A percentile compares a stretch with the other conserved stretches of the same genome.
These are phyloP conservation scores for Leucoraja ocellata DNA, from an alignment of 2,797 vertebrate species.

Conservation along the genomic window DNA sequence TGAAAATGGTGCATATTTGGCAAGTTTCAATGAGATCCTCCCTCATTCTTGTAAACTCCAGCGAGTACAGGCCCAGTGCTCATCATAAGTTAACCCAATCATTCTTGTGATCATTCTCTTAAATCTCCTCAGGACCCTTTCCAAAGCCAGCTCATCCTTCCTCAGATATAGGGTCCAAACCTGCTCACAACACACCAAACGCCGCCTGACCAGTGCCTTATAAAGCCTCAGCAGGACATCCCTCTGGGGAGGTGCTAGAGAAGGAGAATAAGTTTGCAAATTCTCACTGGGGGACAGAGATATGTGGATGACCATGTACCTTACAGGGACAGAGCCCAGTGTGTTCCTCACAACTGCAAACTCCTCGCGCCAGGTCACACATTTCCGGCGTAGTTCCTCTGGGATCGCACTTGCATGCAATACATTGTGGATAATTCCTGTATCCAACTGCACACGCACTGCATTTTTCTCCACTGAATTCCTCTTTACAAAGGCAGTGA, in stretches of 20 bases:
- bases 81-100: too few relatives aligned
- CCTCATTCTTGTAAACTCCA: too few relatives aligned
- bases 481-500: slow-evolving; percentile 66
- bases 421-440: slow-evolving; percentile 74
- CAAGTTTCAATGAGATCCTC: too few relatives aligned
- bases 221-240: too few relatives aligned
- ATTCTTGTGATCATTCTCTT: too few relatives aligned
- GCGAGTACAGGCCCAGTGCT: too few relatives aligned
- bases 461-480: slow-evolving; percentile 67
- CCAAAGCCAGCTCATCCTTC: too few relatives aligned
- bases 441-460: slow-evolving; percentile 69
- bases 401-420: slow-evolving; percentile 71
- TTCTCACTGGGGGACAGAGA: not conserved
- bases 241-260: not conserved
- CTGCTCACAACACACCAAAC: too few relatives aligned
- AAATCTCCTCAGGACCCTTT: too few relatives aligned
- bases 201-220: too few relatives aligned
- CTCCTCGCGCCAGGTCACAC: slow-evolving; percentile 60
- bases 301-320: slow-evolving; percentile 52
- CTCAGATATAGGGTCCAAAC: too few relatives aligned
- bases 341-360: slow-evolving; percentile 69
- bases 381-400: slow-evolving; percentile 63
- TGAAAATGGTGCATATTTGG: too few relatives aligned
- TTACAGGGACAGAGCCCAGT: slow-evolving; percentile 78
- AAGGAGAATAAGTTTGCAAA: not conserved